A percentile compares a stretch with the other conserved stretches of the same genome.
Evolutionary conservation across 2,888 invertebrate genomes (phyloP).

Genomic region (Stenotaenia linearis): DNA sequence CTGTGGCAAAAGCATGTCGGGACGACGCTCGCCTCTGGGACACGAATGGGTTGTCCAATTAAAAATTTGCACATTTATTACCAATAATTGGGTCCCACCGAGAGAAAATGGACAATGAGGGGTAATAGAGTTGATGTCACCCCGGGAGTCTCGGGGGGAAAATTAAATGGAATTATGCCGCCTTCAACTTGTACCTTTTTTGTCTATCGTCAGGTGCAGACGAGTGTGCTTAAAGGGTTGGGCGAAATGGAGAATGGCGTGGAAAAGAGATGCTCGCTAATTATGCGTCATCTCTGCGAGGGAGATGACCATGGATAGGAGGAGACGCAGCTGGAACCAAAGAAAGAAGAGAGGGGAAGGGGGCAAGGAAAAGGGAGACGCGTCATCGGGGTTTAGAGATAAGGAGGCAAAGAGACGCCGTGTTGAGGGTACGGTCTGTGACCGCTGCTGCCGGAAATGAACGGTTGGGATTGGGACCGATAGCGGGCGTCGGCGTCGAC

Average conservation of each 20-base stretch:
- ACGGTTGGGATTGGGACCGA: conserved; percentile 26
- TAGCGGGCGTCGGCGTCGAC: conserved; percentile 24
- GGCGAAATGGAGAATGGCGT: neutral
- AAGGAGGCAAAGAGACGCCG: neutral
- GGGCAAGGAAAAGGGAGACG: conserved; percentile 4
- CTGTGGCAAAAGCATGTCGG: conserved; percentile 14
- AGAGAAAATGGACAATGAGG: conserved; percentile 8
- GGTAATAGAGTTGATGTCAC: conserved; percentile 17
- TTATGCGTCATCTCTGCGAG: conserved; percentile 1
- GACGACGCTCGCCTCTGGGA: conserved; percentile 1
- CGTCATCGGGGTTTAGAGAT: conserved; percentile 10
- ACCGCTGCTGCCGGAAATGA: conserved; percentile 26
- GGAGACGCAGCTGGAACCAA: neutral
- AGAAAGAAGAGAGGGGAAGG: neutral
- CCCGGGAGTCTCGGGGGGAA: neutral
- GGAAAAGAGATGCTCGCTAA: conserved; percentile 8
- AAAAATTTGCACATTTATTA: conserved; percentile 34
- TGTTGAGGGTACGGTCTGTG: neutral
- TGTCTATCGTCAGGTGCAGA: conserved; percentile 13
- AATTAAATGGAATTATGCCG: conserved; percentile 16
- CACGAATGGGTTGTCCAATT: conserved; percentile 26
- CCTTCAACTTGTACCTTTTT: neutral
- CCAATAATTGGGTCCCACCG: conserved; percentile 31
- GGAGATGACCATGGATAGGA: conserved; percentile 11
- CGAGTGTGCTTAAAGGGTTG: neutral